Conservation (phyloP, 2,113 vertebrate genomes). For the Ceyx melanurus region DNA sequence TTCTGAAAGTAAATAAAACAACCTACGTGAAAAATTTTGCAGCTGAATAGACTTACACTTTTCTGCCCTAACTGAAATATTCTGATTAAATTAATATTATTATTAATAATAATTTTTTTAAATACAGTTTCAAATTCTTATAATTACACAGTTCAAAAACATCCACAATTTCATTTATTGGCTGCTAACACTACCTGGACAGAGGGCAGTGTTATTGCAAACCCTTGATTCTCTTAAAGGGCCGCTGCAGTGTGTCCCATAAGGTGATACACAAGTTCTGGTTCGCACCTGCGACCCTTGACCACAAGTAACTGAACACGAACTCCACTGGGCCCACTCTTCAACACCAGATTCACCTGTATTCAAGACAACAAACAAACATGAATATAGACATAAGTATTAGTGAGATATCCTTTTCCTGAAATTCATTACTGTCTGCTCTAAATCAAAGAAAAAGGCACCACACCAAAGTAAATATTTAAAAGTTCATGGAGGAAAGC, state of each 20-base stretch:
- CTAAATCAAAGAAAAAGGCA: conserved; percentile 37
- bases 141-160: conserved; percentile 80
- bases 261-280: conserved; percentile 99
- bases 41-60: conserved; percentile 45
- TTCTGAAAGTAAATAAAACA: conserved; percentile 53
- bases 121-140: conserved; percentile 66
- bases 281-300: conserved; percentile 99
- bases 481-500: conserved; percentile 57
- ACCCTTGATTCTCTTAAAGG: conserved; percentile 99
- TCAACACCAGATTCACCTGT: conserved; percentile 99
- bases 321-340: conserved; percentile 99
- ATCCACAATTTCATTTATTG: conserved; percentile 86
- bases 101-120: neutral
- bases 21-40: conserved; percentile 5
- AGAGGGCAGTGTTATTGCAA: conserved; percentile 99
- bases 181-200: conserved; percentile 99
- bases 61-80: conserved; percentile 23
- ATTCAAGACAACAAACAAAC: conserved; percentile 89
- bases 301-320: conserved; percentile 99
- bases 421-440: conserved; percentile 17
- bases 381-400: conserved; percentile 75
- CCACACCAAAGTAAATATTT: conserved; percentile 19
- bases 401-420: neutral
- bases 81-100: neutral
- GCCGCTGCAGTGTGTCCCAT: conserved; percentile 99